Evolutionary conservation across 2,113 vertebrate genomes (phyloP), one percentile per base, ranked within the genome.

Genomic region (Sorex fumeus): DNA sequence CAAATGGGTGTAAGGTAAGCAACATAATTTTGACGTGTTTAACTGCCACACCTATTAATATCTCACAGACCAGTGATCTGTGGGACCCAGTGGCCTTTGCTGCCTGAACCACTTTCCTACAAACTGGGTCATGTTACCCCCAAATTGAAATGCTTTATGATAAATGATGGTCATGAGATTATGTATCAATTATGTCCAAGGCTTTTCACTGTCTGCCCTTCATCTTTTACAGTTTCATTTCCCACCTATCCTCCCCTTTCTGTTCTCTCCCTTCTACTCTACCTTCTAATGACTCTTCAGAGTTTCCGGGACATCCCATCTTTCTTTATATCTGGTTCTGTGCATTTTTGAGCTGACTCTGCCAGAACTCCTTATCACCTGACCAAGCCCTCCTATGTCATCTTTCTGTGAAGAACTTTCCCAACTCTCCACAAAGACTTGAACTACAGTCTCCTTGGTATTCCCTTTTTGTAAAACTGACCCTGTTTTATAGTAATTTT

Each of bases 391-490:
- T 93, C 45, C 8, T 19, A 12, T 13, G 15, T 23, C 62, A n/a
- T 21, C 34, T 53, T 2, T 75, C 71, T 11, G 1, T 3, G 40
- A 36, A 86, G 25, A 32, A 36, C 50, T 21, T 77, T 64, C 23
- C 40, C n/a, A 62, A 4, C 21, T 71, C 85, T 83, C 71, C 25
- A 12, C 57, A 75, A 93, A 70, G 13, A 87, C 25, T 32, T 34
- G 3, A n/a, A 0, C 50, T 40, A 6, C 11, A 36, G 45, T 82
- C 57, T 84, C 23, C 47, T 27, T 23, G n/a, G 11, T 53, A 66
- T 45, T 83, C 11, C 43, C 72, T 62, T 79, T 62, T 94, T 79
- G 7, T 91, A 72, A 93, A 93, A 84, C 43, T n/a, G n/a, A n/a
- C 69, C 78, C 47, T 36, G 84, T 67, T 57, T 66, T 45, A 62